Percentiles rank a stretch among this genome's conserved stretches.
These are phyloP conservation scores for Periplaneta americana DNA, from an alignment of 1,140 invertebrate genomes.

Conservation along the genomic window DNA sequence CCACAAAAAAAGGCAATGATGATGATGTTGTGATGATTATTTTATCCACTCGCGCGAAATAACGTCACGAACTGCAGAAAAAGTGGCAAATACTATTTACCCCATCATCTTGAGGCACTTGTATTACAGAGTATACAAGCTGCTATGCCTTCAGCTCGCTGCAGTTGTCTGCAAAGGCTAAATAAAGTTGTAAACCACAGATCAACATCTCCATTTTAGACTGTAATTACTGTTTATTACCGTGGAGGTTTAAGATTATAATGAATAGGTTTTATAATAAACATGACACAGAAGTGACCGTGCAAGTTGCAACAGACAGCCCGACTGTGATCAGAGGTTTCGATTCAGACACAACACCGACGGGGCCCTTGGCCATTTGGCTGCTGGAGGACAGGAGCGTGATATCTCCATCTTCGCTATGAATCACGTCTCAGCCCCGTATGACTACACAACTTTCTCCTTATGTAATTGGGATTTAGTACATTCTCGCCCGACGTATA, in stretches of 20 bases:
- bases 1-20: no score
- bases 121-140: no score
- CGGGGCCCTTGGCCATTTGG: background rate
- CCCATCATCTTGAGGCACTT: no score
- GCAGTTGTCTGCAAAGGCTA: background rate
- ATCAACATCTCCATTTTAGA: background rate
- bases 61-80: no score
- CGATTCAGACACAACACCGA: background rate
- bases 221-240: background rate
- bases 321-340: background rate
- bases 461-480: background rate
- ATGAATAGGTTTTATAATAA: background rate
- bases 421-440: background rate
- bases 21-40: no score
- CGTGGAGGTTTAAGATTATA: background rate
- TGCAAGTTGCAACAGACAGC: background rate
- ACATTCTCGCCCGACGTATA: background rate
- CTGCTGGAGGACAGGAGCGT: background rate
- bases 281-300: background rate
- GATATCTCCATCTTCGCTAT: background rate
- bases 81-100: no score
- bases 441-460: background rate
- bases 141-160: background rate
- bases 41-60: no score
- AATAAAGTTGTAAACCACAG: background rate